A percentile compares a stretch with the other conserved stretches of the same genome.
These are phyloP conservation scores for Colinus virginianus DNA, from an alignment of 2,113 vertebrate species.

Conservation along the genomic window DNA sequence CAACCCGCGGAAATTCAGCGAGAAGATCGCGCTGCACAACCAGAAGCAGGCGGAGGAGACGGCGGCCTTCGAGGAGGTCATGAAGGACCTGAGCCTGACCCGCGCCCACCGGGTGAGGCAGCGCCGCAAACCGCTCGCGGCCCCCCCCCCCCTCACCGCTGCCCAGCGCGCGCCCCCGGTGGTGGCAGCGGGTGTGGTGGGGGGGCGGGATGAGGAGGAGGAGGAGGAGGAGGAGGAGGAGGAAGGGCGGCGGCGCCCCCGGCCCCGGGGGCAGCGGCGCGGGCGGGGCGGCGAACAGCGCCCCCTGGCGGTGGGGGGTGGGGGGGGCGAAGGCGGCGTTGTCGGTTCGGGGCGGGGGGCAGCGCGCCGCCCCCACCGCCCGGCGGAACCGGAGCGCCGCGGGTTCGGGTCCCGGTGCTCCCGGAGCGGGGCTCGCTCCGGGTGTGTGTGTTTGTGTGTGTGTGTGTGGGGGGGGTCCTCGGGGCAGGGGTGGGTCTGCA, in stretches of 20 bases:
- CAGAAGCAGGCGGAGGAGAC: slow-evolving; percentile 97
- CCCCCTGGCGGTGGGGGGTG: background rate
- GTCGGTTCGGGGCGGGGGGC: background rate
- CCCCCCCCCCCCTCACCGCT: too few species aligned
- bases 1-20: slow-evolving; percentile 99
- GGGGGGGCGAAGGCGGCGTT: background rate
- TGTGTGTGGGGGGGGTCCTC: too few species aligned
- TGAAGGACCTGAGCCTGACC: slow-evolving; percentile 95
- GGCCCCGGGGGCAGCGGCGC: background rate
- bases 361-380: background rate
- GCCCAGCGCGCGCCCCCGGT: background rate
- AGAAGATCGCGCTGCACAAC: slow-evolving; percentile 96
- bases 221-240: background rate
- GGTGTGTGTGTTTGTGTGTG: too few species aligned
- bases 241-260: background rate
- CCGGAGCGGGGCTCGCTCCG: too few species aligned
- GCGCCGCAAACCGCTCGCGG: too few species aligned
- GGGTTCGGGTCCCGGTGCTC: too few species aligned
- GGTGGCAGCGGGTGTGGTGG: background rate
- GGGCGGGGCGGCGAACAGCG: background rate
- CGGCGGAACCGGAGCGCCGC: too few species aligned
- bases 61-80: slow-evolving; percentile 94
- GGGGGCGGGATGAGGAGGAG: background rate
- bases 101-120: slow-evolving; percentile 91
- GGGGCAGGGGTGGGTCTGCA: background rate